These are phyloP conservation scores for Brachyptera risi DNA, from an alignment of 2,888 invertebrate species.

Conservation along the genomic window DNA sequence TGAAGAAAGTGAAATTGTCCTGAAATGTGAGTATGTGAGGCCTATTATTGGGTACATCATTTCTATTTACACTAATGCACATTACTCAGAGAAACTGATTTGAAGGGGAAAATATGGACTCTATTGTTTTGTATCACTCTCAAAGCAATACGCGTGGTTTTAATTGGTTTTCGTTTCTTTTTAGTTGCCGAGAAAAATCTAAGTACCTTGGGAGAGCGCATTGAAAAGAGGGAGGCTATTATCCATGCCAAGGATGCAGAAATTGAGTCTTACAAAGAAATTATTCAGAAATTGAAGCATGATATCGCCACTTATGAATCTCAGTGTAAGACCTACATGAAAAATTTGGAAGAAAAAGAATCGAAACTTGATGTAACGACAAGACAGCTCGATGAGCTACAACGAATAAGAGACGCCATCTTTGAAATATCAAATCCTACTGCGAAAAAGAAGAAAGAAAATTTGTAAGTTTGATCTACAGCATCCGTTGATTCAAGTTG, in stretches of 20 bases:
- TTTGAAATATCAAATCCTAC: too few relatives aligned
- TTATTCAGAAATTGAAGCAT: background rate
- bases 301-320: slow-evolving; percentile 24
- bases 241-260: background rate
- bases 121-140: slow-evolving; percentile 34
- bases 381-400: too few relatives aligned
- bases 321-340: slow-evolving; percentile 26
- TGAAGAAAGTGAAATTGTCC: too few relatives aligned
- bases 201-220: slow-evolving; percentile 15
- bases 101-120: background rate
- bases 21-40: too few relatives aligned
- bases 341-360: slow-evolving; percentile 26
- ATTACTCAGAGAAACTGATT: too few relatives aligned
- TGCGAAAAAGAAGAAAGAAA: too few relatives aligned
- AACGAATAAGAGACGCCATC: too few relatives aligned
- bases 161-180: background rate
- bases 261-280: background rate
- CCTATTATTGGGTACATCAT: too few relatives aligned
- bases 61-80: too few relatives aligned
- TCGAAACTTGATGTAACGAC: slow-evolving; percentile 29
- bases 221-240: slow-evolving; percentile 26
- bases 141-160: slow-evolving; percentile 42
- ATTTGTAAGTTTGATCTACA: too few relatives aligned
- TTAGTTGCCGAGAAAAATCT: slow-evolving; percentile 9
- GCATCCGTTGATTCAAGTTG: too few relatives aligned